Evolutionary conservation across 1,140 invertebrate species (phyloP).

Genomic region (Pristionchus pacificus): DNA sequence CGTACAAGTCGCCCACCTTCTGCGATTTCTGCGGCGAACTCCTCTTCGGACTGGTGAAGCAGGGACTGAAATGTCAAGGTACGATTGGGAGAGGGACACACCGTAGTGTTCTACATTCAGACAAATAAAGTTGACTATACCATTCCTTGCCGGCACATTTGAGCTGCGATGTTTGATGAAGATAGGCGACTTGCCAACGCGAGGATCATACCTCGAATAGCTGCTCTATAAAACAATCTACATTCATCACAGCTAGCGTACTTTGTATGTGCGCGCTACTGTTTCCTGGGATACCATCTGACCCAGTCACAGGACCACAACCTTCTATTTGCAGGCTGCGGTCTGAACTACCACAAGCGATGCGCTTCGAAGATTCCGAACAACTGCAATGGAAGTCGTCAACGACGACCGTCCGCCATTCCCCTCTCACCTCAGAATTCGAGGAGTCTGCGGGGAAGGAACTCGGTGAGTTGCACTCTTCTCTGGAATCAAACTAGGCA

Average conservation of each 20-base stretch:
- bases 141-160: not conserved
- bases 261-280: too few relatives aligned
- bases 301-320: too few relatives aligned
- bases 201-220: too few relatives aligned
- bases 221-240: too few relatives aligned
- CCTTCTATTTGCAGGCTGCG: conserved; percentile 73
- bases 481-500: not conserved
- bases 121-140: not conserved
- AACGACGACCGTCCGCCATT: conserved; percentile 54
- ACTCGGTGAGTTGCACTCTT: not conserved
- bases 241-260: too few relatives aligned
- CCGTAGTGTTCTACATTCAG: not conserved
- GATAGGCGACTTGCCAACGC: too few relatives aligned
- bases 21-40: conserved; percentile 99
- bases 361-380: conserved; percentile 97
- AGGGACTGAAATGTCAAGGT: conserved; percentile 97
- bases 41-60: conserved; percentile 92
- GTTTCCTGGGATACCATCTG: not conserved
- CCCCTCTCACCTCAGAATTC: conserved; percentile 55
- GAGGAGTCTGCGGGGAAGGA: not conserved
- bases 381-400: conserved; percentile 72
- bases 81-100: too few relatives aligned
- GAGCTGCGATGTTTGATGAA: too few relatives aligned
- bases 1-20: conserved; percentile 96
- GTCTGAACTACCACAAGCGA: conserved; percentile 94